These are phyloP conservation scores for Nymphalis io DNA, from an alignment of 1,140 invertebrate species.

Conservation along the genomic window DNA sequence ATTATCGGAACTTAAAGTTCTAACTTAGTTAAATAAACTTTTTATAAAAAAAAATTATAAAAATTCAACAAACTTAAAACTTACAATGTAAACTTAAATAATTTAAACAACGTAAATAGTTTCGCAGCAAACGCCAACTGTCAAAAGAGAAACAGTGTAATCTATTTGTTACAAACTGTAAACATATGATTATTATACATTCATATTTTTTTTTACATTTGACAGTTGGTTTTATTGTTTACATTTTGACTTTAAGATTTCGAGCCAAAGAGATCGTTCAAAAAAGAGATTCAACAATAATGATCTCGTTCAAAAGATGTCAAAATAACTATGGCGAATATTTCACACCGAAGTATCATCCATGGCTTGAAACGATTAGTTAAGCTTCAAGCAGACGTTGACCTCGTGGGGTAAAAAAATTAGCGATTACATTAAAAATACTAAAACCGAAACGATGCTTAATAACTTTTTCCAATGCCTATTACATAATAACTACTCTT, in stretches of 20 bases:
- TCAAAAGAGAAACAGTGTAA: no score
- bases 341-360: slow-evolving; percentile 30
- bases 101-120: no score
- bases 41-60: no score
- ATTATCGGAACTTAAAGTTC: no score
- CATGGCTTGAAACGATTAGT: slow-evolving; percentile 42
- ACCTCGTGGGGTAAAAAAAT: slow-evolving; percentile 38
- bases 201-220: not conserved
- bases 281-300: not conserved
- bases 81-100: no score
- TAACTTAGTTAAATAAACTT: no score
- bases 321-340: slow-evolving; percentile 20
- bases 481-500: not conserved
- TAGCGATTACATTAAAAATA: slow-evolving; percentile 15
- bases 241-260: not conserved
- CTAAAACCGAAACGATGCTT: slow-evolving; percentile 16
- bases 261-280: not conserved
- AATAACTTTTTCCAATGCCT: slow-evolving; percentile 17
- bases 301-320: not conserved
- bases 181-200: not conserved
- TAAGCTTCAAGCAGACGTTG: slow-evolving; percentile 32
- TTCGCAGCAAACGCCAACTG: no score
- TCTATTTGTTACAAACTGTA: no score
- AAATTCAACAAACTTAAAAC: no score
- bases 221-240: not conserved